phyloP scores from a whole-genome alignment of 2,888 invertebrate genomes.

The Strigamia crassipes region DNA sequence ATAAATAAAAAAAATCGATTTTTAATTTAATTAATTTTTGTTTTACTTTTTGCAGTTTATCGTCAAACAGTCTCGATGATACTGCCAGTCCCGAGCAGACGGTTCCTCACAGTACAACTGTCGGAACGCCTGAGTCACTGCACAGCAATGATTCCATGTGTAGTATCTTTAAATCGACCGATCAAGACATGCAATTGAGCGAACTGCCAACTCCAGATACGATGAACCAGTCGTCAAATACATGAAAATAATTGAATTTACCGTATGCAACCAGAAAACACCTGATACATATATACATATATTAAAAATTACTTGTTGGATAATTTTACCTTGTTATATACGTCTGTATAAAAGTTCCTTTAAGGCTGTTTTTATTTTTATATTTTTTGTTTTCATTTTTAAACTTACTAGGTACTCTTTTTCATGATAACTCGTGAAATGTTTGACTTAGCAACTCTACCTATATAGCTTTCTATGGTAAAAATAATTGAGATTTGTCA shows the following conservation, averaged over 20 bases:
- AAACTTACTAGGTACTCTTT: too few relatives aligned
- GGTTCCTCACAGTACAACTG: slow-evolving; percentile 65
- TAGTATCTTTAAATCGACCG: slow-evolving; percentile 65
- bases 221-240: not conserved
- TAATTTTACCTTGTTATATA: too few relatives aligned
- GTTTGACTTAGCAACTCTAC: too few relatives aligned
- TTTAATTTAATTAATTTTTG: not conserved
- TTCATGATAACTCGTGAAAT: too few relatives aligned
- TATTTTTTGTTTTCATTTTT: too few relatives aligned
- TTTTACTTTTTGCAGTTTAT: slow-evolving; percentile 49
- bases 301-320: not conserved
- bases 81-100: slow-evolving; percentile 52
- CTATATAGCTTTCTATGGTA: too few relatives aligned
- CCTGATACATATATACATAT: not conserved
- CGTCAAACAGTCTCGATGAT: slow-evolving; percentile 52
- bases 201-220: slow-evolving; percentile 47
- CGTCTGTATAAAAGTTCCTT: too few relatives aligned
- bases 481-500: too few relatives aligned
- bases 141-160: slow-evolving; percentile 67
- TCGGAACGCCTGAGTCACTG: slow-evolving; percentile 67
- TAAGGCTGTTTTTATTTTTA: too few relatives aligned
- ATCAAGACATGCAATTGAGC: slow-evolving; percentile 54
- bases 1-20: not conserved
- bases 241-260: not conserved
- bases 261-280: too few relatives aligned